Conservation (phyloP, 2,113 vertebrate genomes). For the Dicaeum eximium region DNA sequence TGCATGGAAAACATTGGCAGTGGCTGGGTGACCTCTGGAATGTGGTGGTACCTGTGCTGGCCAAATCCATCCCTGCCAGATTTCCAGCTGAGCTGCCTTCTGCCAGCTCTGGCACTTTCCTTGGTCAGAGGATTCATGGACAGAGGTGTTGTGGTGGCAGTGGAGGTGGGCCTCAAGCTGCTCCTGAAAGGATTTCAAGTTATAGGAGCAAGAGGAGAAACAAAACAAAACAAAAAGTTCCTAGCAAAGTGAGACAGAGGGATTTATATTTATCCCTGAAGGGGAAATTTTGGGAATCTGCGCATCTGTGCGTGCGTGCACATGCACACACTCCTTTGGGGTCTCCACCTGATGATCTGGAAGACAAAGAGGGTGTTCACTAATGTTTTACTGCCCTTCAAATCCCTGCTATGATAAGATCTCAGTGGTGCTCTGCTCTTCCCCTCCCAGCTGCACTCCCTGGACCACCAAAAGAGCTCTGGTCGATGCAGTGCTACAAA, state of each 20-base stretch:
- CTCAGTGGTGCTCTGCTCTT: neutral
- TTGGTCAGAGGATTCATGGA: neutral
- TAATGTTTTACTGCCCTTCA: neutral
- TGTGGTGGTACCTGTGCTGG: neutral
- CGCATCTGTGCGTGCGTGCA: rapidly evolving
- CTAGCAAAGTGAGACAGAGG: neutral
- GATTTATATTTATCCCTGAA: neutral
- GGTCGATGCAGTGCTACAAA: neutral
- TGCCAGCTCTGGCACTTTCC: neutral
- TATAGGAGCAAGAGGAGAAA: neutral
- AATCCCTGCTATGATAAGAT: neutral
- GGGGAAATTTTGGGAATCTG: neutral
- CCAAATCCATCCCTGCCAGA: neutral
- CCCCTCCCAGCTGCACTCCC: neutral
- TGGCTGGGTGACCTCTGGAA: neutral
- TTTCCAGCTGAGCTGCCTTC: neutral
- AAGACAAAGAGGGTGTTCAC: neutral
- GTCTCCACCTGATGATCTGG: neutral
- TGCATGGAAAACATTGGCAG: neutral
- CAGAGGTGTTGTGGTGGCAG: neutral
- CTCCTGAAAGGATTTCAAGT: neutral
- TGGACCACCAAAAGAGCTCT: slow-evolving; percentile 3
- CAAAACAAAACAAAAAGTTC: neutral
- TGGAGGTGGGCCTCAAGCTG: neutral
- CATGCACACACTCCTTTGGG: neutral